Evolutionary conservation across 2,797 vertebrate genomes (phyloP), one percentile per base, ranked within the genome.

Genomic region (Taenioides sp.): DNA sequence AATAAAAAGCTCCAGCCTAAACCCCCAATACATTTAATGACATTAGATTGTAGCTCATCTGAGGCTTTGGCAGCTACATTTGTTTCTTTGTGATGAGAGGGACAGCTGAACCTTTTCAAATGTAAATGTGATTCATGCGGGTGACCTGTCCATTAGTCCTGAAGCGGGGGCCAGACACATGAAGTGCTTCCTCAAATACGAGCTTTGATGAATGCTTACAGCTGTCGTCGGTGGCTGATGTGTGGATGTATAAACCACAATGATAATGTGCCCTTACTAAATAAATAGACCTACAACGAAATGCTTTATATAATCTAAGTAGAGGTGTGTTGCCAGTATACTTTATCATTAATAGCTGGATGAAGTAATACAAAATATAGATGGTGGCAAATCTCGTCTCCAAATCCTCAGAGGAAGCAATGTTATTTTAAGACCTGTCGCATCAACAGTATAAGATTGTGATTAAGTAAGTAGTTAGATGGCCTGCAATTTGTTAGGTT

Each of bases 41-140:
- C 47, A 74, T 79, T 81, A 65, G 69, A 77, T 71, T 61, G 65
- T 83, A 82, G 69, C 68, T 70, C 72, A 57, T 37, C 80, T 65
- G 57, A 75, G 73, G 72, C 70, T 28, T 67, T 34, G 9, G 22
- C 70, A 1, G 11, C 58, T 10, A n/a, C 54, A 63, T 79, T 73
- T 68, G n/a, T 72, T 34, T 67, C 43, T 58, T 61, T 20, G 43
- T 62, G 54, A 52, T 72, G 11, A 67, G 67, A 52, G 60, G 5
- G 50, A 9, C 4, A 4, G 31, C 49, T 65, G 17, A 73, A 55
- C 40, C 52, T 57, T 37, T 75, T 11, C 73, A 74, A 31, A 69
- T 34, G 22, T 57, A 23, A 73, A 74, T 54, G 23, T 61, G 52
- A 67, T 14, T 66, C 49, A 11, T 49, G 58, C 11, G 0, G 57